phyloP scores from a whole-genome alignment of 1,140 invertebrate species.

The Brachionus rubens region DNA sequence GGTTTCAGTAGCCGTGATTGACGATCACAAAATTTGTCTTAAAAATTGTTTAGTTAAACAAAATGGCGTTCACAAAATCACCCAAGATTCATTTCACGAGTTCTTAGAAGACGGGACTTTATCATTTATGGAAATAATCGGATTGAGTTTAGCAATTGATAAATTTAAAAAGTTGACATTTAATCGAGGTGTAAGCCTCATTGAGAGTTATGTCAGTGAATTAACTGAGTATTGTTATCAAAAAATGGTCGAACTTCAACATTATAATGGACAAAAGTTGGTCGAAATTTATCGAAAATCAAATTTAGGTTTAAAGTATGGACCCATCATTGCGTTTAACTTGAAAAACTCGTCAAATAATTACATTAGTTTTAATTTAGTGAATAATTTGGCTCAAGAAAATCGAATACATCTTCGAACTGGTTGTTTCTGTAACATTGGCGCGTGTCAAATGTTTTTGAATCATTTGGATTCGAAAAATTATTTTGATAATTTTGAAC shows the following conservation, averaged over 20 bases:
- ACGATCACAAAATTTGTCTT: constrained; percentile 55
- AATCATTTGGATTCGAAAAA: constrained; percentile 50
- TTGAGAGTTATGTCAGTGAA: constrained; percentile 48
- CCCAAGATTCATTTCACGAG: constrained; percentile 54
- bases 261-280: constrained; percentile 72
- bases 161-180: constrained; percentile 61
- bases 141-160: constrained; percentile 77
- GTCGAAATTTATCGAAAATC: constrained; percentile 71
- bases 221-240: constrained; percentile 72
- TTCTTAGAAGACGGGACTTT: constrained; percentile 90
- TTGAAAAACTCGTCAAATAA: constrained; percentile 71
- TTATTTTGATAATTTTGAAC: constrained; percentile 49
- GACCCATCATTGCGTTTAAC: constrained; percentile 84
- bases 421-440: constrained; percentile 94
- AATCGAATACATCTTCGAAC: constrained; percentile 81
- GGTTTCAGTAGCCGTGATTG: constrained; percentile 74
- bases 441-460: constrained; percentile 82
- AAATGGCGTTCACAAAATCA: not conserved
- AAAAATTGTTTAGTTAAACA: constrained; percentile 45
- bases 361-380: constrained; percentile 79
- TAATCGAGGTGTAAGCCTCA: constrained; percentile 47
- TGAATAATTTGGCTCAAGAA: constrained; percentile 79
- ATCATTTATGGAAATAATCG: constrained; percentile 77
- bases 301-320: constrained; percentile 70
- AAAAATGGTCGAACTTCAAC: constrained; percentile 66